Base-by-base conservation (phyloP, 1,140 invertebrate species). In the Lethrus apterus region DNA sequence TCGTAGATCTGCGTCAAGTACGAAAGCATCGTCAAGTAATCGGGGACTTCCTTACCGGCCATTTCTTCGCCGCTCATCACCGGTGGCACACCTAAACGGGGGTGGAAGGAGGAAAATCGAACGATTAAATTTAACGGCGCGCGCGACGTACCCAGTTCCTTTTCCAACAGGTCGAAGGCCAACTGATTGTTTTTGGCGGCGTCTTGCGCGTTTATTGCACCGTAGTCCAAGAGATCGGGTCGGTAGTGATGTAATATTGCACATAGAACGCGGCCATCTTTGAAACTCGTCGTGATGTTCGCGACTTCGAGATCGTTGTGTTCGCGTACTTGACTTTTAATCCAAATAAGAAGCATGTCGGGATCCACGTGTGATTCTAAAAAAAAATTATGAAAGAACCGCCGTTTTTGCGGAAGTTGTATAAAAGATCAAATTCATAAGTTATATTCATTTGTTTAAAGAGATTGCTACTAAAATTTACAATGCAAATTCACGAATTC, bases 1-100 rank as follows among this genome's bases (percentile, higher is more conserved):
- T 91, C 83, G 64, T 89, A 91, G 51, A 93, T 78, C 72, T 90
- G 85, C n/a, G 86, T 83, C 30, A 93, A 69, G 63, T 93, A 94
- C 31, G 83, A 81, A 26, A 89, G 75, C 78, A 91, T 84, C 2
- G 76, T 71, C 19, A 85, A 70, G 56, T 82, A 83, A 62, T 93
- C 88, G 7, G 84, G 80, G 26, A 78, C 71, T 13, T 77, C 75
- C 52, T 78, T 76, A 30, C 79, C 72, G 2, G 80, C 74, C 71
- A 91, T 87, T 64, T 92, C 88, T 51, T 78, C 72, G n/a, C 81
- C 87, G 17, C 77, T 83, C 81, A 92, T 85, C 26, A 86, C 79
- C n/a, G 86, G 83, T 17, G 78, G 67, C 54, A 93, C 81, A 30
- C 82, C 82, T 54, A n/a, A n/a, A n/a, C n/a, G n/a, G n/a, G n/a